phyloP scores from a whole-genome alignment of 1,140 invertebrate genomes.

The Philotrypesis tridentata region DNA sequence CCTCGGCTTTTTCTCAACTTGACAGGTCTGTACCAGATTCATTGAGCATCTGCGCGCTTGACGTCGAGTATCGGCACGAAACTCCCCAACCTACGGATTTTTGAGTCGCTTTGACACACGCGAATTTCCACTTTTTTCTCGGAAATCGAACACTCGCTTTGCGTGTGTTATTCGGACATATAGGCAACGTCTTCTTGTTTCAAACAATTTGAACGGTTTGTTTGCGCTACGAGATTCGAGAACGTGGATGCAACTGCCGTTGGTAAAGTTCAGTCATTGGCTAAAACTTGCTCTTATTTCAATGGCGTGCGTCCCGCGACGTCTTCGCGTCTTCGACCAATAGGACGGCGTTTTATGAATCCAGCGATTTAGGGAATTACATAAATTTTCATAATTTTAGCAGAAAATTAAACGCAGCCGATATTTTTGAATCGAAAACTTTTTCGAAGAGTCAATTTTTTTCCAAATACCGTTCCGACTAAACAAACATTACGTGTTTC shows the following conservation, averaged over 20 bases:
- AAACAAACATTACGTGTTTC: too few species aligned
- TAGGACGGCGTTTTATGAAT: too few species aligned
- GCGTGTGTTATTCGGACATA: too few species aligned
- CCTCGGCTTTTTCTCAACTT: constrained; percentile 19
- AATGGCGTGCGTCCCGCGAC: not conserved
- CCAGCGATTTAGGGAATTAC: too few species aligned
- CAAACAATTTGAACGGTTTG: constrained; percentile 22
- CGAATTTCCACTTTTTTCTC: not conserved
- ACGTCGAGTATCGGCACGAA: not conserved
- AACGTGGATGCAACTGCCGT: constrained; percentile 36
- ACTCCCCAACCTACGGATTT: too few species aligned
- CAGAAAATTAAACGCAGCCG: too few species aligned
- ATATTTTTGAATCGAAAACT: too few species aligned
- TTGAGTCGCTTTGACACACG: too few species aligned
- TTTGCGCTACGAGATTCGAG: constrained; percentile 3
- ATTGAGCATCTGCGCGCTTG: constrained; percentile 23
- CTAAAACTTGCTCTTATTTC: not conserved
- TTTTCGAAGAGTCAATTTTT: too few species aligned
- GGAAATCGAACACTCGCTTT: not conserved
- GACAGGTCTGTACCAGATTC: constrained; percentile 36
- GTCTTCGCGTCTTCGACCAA: not conserved
- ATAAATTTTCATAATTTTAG: too few species aligned
- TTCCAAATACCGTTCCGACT: too few species aligned
- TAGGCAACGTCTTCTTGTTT: constrained; percentile 14
- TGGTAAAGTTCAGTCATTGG: not conserved